Evolutionary conservation across 2,888 invertebrate genomes (phyloP).

Genomic region (Cephus pygmeus): DNA sequence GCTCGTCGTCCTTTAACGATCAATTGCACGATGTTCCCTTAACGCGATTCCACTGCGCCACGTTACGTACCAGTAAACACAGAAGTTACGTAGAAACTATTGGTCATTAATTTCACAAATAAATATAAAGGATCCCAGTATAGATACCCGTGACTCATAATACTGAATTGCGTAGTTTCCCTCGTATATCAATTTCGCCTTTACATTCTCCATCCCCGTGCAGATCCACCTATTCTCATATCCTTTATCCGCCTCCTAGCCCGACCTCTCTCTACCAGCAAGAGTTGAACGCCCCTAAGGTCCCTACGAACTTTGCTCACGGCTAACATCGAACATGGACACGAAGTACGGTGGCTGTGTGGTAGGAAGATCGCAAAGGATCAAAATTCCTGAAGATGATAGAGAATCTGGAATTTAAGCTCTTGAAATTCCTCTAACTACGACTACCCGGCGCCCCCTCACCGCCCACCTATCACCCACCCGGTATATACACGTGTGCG

Average conservation of each 20-base stretch:
- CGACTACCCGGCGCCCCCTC: no score
- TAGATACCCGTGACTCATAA: background rate
- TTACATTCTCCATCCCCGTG: background rate
- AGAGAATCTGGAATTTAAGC: background rate
- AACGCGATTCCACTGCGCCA: no score
- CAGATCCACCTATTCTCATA: background rate
- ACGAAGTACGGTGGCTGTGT: background rate
- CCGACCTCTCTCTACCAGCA: conserved; percentile 22
- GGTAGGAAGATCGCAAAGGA: background rate
- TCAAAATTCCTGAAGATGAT: background rate
- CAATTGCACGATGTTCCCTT: conserved; percentile 23
- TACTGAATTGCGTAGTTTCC: background rate
- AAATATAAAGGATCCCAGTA: conserved; percentile 13
- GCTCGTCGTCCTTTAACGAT: conserved; percentile 21
- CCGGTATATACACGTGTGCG: background rate
- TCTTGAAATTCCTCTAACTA: background rate
- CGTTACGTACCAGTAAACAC: background rate
- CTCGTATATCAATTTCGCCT: background rate
- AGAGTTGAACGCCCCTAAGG: conserved; percentile 10
- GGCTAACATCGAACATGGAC: background rate
- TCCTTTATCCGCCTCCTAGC: background rate
- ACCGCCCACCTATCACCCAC: no score
- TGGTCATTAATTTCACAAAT: conserved; percentile 10
- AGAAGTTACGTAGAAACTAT: background rate
- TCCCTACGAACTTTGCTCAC: background rate